Percentiles rank a stretch among this genome's conserved stretches.
Evolutionary conservation across 2,113 vertebrate species (phyloP).

Genomic region (Strix uralensis): DNA sequence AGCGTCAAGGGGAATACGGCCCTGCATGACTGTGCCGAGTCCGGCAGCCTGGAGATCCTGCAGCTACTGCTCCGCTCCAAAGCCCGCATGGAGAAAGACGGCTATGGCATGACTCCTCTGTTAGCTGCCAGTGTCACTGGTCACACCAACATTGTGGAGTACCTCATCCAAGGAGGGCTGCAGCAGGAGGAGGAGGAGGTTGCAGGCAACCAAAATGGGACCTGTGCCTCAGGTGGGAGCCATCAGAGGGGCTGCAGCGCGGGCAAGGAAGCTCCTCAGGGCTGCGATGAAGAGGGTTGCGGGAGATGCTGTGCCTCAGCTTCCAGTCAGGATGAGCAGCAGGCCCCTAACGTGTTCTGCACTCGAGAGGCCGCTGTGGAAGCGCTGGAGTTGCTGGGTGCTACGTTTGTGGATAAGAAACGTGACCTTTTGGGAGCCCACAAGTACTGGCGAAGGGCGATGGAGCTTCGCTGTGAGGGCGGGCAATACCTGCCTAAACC

Average conservation of each 20-base stretch:
- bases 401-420: conserved; percentile 95
- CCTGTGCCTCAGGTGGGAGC: neutral
- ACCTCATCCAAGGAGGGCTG: conserved; percentile 81
- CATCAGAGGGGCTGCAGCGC: neutral
- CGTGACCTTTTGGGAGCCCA: conserved; percentile 89
- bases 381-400: conserved; percentile 88
- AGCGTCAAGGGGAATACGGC: conserved; percentile 96
- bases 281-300: neutral
- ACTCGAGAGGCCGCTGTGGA: conserved; percentile 84
- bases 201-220: neutral
- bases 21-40: conserved; percentile 93
- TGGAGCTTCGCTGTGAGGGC: conserved; percentile 88
- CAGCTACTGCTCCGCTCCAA: conserved; percentile 88
- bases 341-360: conserved; percentile 20
- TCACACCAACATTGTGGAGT: conserved; percentile 96
- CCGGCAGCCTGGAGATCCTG: conserved; percentile 94
- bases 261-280: neutral
- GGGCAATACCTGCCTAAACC: conserved; percentile 79
- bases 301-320: conserved; percentile 33
- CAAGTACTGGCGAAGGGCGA: conserved; percentile 89
- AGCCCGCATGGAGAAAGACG: conserved; percentile 91
- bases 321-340: neutral
- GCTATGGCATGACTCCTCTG: conserved; percentile 94
- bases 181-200: conserved; percentile 18
- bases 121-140: conserved; percentile 92